Percentiles rank a stretch among this genome's conserved stretches.
Evolutionary conservation across 2,888 invertebrate species (phyloP).

Genomic region (Phortica magna): DNA sequence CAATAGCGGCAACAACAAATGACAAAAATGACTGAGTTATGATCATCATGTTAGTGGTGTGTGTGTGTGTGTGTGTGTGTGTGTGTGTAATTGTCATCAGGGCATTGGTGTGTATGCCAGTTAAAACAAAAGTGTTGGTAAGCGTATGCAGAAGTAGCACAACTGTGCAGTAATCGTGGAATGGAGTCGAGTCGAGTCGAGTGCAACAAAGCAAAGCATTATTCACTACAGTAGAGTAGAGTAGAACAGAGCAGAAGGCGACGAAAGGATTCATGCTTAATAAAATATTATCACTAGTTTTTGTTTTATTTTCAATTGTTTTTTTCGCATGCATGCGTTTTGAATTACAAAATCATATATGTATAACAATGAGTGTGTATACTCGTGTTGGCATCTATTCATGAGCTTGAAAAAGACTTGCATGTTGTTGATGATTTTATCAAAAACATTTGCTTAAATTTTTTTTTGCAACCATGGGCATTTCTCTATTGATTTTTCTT

Average conservation of each 20-base stretch:
- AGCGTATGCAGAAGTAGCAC: constrained; percentile 4
- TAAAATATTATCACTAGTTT: constrained; percentile 20
- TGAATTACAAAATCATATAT: neutral
- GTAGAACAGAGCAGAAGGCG: neutral
- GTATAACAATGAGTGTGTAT: neutral
- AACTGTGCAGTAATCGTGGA: neutral
- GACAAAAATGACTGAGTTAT: constrained; percentile 23
- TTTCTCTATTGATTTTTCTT: too few species aligned
- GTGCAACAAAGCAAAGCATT: neutral
- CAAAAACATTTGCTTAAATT: too few species aligned
- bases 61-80: too few species aligned
- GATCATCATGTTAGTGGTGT: neutral
- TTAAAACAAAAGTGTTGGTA: constrained; percentile 11
- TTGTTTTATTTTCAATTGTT: neutral
- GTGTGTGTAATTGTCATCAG: too few species aligned
- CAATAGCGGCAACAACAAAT: constrained; percentile 35
- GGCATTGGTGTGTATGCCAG: neutral
- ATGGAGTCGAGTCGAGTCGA: neutral
- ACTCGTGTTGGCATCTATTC: neutral
- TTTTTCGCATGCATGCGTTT: neutral
- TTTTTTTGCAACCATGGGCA: too few species aligned
- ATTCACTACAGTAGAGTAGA: neutral
- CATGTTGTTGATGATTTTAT: neutral
- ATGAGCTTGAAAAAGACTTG: neutral
- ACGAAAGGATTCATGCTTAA: constrained; percentile 6